Base-by-base conservation (phyloP, 2,113 vertebrate genomes). In the human (Homo sapiens) region DNA sequence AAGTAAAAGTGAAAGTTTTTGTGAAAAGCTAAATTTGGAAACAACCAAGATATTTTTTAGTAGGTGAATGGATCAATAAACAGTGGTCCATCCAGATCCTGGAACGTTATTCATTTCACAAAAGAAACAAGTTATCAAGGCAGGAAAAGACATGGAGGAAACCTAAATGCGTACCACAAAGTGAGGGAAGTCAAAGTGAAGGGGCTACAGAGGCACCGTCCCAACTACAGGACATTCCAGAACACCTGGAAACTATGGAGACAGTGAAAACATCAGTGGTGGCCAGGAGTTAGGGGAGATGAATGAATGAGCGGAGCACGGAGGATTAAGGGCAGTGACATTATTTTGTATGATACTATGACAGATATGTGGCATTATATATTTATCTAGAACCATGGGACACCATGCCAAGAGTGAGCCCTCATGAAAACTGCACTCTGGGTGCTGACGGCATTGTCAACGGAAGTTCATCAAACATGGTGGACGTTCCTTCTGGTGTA, bases 391-490 rank as follows among this genome's bases (percentile, higher is more conserved):
- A 70, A 59, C 57, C 32, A 52, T 52, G 50, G 50, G 50, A 52
- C 16, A 10, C 70, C 18, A n/a, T 17, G 22, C 68, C 18, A 32
- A 22, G n/a, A 38, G 20, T 38, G n/a, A 72, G 70, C n/a, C 70
- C n/a, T 2, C n/a, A 40, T 11, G 20, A 22, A 38, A 10, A 9
- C n/a, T 18, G n/a, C 4, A 11, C 18, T 72, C 70, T 12, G 70
- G n/a, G 50, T 52, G 50, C 50, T 22, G n/a, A 38, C n/a, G 2
- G 4, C 22, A n/a, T 9, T 23, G 4, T 38, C 70, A 8, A 35
- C 8, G n/a, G 4, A 23, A n/a, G 4, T 38, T 72, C 9, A 18
- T 72, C 1, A 5, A 2, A 4, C 23, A 12, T 32, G 4, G 10
- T 16, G 10, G 5, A 30, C 8, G 2, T 7, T 9, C 43, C 43